Conservation (phyloP, 2,797 vertebrate species). For the Oreochromis grahami region DNA sequence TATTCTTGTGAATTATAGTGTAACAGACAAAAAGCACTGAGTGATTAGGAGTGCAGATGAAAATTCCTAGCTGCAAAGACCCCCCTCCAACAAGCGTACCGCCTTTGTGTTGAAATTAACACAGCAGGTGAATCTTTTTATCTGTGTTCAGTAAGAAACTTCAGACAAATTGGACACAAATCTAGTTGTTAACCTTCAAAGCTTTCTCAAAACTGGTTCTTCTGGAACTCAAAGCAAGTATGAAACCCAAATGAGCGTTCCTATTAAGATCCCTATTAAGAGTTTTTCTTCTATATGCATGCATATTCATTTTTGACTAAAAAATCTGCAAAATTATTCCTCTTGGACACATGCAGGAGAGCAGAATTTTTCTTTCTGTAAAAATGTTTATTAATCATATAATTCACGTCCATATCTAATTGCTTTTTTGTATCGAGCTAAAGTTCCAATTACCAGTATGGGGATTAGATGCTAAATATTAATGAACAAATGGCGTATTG, state of each 20-base stretch:
- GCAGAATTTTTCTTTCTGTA: background rate
- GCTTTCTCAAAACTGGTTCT: background rate
- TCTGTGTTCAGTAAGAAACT: constrained; percentile 10
- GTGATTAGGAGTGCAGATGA: background rate
- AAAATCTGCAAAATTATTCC: background rate
- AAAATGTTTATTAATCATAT: constrained; percentile 5
- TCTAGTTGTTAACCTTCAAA: background rate
- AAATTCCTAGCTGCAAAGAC: background rate
- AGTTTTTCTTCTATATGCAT: background rate
- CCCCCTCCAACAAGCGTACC: background rate
- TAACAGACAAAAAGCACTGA: background rate
- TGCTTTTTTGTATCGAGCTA: background rate
- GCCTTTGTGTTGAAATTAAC: constrained; percentile 1
- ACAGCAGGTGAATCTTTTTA: constrained; percentile 24
- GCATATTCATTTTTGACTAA: background rate
- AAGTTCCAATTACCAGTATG: constrained; percentile 1
- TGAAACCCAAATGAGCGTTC: background rate
- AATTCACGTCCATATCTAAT: background rate
- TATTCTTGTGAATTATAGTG: background rate
- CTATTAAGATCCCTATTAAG: background rate
- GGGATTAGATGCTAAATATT: constrained; percentile 15
- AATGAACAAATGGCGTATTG: constrained; percentile 19
- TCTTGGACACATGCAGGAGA: background rate
- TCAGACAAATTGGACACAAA: constrained; percentile 1
- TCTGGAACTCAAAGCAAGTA: background rate